Percentiles rank a stretch among this genome's conserved stretches.
These are phyloP conservation scores for Latheticus oryzae DNA, from an alignment of 2,888 invertebrate genomes.

Conservation along the genomic window DNA sequence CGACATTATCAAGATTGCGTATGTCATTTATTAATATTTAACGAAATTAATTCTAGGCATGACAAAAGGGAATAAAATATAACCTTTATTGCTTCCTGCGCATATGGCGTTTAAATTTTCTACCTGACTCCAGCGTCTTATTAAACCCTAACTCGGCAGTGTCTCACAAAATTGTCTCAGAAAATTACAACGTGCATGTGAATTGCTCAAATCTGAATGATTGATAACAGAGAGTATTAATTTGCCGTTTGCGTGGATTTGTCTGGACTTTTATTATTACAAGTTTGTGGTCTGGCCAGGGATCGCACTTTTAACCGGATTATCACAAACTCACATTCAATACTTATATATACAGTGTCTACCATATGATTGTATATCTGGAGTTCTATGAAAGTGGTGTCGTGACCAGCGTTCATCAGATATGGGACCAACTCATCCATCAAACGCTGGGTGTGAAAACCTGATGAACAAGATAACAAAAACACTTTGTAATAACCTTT, in stretches of 20 bases:
- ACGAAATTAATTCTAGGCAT: conserved; percentile 61
- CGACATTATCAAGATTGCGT: conserved; percentile 64
- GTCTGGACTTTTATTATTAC: conserved; percentile 25
- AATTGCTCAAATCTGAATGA: conserved; percentile 19
- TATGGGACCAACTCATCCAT: conserved; percentile 64
- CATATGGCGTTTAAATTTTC: conserved; percentile 59
- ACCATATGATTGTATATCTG: conserved; percentile 56
- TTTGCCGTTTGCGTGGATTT: conserved; percentile 32
- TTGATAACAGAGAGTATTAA: conserved; percentile 31
- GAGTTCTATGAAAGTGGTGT: conserved; percentile 60
- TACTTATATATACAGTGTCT: conserved; percentile 40
- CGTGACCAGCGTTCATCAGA: conserved; percentile 65
- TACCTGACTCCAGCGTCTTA: conserved; percentile 55
- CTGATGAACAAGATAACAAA: conserved; percentile 65
- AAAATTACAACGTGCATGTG: conserved; percentile 8
- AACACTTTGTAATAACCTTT: conserved; percentile 65
- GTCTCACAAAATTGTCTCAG: conserved; percentile 26
- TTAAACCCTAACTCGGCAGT: conserved; percentile 33
- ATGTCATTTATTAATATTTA: conserved; percentile 66
- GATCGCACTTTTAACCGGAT: conserved; percentile 33
- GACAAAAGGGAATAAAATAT: conserved; percentile 62
- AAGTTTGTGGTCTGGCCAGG: conserved; percentile 22
- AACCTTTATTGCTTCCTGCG: conserved; percentile 61
- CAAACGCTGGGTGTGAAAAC: conserved; percentile 65
- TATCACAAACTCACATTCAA: conserved; percentile 44